These are phyloP conservation scores for Cheilosia scutellata DNA, from an alignment of 2,888 invertebrate genomes.

Conservation along the genomic window DNA sequence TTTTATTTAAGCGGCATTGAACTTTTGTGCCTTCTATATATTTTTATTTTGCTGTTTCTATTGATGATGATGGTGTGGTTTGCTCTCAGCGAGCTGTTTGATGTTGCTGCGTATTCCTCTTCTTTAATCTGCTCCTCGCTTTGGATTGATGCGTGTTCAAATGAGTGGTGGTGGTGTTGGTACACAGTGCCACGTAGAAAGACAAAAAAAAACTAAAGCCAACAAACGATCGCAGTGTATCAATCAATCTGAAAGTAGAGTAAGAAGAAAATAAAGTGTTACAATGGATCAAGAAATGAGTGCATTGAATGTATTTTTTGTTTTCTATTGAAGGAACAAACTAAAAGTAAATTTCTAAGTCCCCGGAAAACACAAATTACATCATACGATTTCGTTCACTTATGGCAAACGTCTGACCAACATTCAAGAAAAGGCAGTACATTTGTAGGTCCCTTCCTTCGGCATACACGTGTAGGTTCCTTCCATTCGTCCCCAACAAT, in stretches of 20 bases:
- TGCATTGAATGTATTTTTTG: background rate
- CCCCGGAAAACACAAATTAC: no score
- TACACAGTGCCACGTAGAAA: constrained; percentile 66
- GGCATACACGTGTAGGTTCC: no score
- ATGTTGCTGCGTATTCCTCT: constrained; percentile 53
- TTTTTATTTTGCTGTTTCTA: constrained; percentile 15
- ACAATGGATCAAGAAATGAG: background rate
- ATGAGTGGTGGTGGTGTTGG: constrained; percentile 69
- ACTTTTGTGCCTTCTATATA: constrained; percentile 70
- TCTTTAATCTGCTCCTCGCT: constrained; percentile 27
- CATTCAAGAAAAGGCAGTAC: no score
- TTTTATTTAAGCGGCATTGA: constrained; percentile 53
- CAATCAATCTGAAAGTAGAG: constrained; percentile 64
- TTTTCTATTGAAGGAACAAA: background rate
- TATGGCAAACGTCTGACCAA: no score
- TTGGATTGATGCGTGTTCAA: constrained; percentile 24
- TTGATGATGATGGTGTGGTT: constrained; percentile 8
- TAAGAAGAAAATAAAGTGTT: constrained; percentile 29
- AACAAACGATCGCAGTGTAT: constrained; percentile 38
- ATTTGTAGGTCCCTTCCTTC: no score
- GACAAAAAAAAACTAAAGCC: constrained; percentile 34
- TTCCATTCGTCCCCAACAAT: no score
- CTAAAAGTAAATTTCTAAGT: no score
- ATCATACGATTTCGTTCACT: no score
- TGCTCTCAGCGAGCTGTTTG: constrained; percentile 51